Evolutionary conservation across 2,888 invertebrate species (phyloP).

Genomic region (Lepidochrysops patricia): DNA sequence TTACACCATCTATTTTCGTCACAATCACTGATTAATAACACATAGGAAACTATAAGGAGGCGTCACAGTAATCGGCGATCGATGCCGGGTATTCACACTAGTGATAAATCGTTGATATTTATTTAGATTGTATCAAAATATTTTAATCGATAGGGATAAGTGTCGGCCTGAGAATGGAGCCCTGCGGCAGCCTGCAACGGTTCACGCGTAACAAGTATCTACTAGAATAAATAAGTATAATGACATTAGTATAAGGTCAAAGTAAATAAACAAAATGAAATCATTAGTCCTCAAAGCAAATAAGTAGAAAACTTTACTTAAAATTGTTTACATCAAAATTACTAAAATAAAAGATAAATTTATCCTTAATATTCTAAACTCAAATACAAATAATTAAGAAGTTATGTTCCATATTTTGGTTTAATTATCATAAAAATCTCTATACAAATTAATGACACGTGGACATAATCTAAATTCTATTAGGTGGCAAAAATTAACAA

Average conservation of each 20-base stretch:
- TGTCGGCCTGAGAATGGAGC: conserved; percentile 35
- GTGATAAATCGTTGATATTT: conserved; percentile 69
- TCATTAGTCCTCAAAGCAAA: no score
- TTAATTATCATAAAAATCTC: no score
- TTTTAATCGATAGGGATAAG: conserved; percentile 64
- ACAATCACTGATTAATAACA: conserved; percentile 48
- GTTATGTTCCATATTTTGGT: no score
- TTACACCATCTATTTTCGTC: background rate
- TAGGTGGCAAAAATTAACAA: background rate
- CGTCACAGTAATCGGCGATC: conserved; percentile 41
- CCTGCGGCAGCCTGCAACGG: background rate
- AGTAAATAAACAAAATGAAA: no score
- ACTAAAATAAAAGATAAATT: no score
- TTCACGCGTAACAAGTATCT: background rate
- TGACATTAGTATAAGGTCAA: no score
- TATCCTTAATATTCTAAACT: no score
- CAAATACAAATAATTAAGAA: no score
- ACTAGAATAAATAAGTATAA: no score
- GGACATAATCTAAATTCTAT: background rate
- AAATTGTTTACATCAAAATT: no score
- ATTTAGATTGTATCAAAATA: conserved; percentile 70
- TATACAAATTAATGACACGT: no score
- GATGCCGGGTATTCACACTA: conserved; percentile 36
- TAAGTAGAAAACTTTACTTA: no score
- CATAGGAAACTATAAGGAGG: conserved; percentile 21